Percentiles rank a stretch among this genome's conserved stretches.
These are phyloP conservation scores for Musca vetustissima DNA, from an alignment of 1,140 invertebrate genomes.

Conservation along the genomic window DNA sequence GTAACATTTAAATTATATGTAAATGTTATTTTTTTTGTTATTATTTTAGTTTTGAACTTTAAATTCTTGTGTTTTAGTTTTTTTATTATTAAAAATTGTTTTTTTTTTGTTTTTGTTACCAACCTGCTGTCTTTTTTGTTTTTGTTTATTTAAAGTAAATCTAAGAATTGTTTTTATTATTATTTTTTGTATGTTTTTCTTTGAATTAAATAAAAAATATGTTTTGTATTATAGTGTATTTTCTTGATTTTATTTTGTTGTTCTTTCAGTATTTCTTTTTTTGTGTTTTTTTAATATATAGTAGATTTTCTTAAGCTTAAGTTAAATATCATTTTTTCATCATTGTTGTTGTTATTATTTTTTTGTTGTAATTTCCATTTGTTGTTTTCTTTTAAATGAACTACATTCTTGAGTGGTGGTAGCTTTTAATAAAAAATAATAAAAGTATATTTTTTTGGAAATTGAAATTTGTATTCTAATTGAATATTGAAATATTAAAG, in stretches of 20 bases:
- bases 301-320: constrained; percentile 7
- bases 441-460: constrained; percentile 1
- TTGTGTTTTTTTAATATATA: neutral
- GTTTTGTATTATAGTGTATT: neutral
- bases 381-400: constrained; percentile 2
- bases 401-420: constrained; percentile 20
- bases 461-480: constrained; percentile 16
- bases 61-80: constrained; percentile 19
- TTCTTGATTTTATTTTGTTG: neutral
- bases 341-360: neutral
- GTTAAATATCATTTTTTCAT: constrained; percentile 2
- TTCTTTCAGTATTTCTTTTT: neutral
- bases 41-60: constrained; percentile 15
- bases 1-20: neutral
- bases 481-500: constrained; percentile 39
- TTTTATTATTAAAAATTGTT: constrained; percentile 4
- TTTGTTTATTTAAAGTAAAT: constrained; percentile 11
- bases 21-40: neutral
- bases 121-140: constrained; percentile 17
- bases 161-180: neutral
- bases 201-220: constrained; percentile 15
- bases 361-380: neutral
- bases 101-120: constrained; percentile 6
- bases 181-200: neutral
- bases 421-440: constrained; percentile 10